Evolutionary conservation across 2,113 vertebrate genomes (phyloP), one percentile per base, ranked within the genome.

Genomic region (Caretta caretta): DNA sequence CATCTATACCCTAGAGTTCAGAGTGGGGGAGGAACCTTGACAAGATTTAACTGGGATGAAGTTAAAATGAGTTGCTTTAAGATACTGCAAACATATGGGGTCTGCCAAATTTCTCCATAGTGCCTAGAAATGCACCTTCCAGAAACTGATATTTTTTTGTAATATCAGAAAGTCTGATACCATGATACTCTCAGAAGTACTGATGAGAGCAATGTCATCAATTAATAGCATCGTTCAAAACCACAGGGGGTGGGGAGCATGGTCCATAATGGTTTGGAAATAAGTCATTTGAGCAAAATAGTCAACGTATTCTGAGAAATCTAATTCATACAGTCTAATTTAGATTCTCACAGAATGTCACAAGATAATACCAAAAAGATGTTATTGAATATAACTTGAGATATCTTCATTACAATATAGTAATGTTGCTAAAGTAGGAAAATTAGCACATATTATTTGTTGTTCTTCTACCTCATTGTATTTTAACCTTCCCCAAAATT

Each of bases 401-500:
- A 42, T 2, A 90, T 31, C 0, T 25, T n/a, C 5, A 76, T 10
- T 49, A 11, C 16, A 29, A 10, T 42, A 6, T 16, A 88, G 38
- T 76, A 3, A 54, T 83, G 25, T 81, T 82, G 25, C 50, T 38
- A 89, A 80, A 3, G 20, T 42, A 8, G n/a, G 14, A 84, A 31
- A 88, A 20, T 42, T 11, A 48, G 19, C 2, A 53, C 1, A 1
- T 65, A 48, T 29, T 87, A 48, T 89, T 88, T 92, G 42, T 3
- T 38, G 19, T 38, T 91, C 12, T 91, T 1, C 17, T 8, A 6
- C 14, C 69, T 27, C 3, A 54, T 0, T 50, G 22, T 5, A 83
- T 87, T 49, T 90, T 38, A 91, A n/a, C 9, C 24, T 57, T 57
- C 53, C 14, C 14, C n/a, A 57, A n/a, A 86, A 5, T 5, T 80